Evolutionary conservation across 2,113 vertebrate species (phyloP).

Genomic region (Craseonycteris thonglongyai): DNA sequence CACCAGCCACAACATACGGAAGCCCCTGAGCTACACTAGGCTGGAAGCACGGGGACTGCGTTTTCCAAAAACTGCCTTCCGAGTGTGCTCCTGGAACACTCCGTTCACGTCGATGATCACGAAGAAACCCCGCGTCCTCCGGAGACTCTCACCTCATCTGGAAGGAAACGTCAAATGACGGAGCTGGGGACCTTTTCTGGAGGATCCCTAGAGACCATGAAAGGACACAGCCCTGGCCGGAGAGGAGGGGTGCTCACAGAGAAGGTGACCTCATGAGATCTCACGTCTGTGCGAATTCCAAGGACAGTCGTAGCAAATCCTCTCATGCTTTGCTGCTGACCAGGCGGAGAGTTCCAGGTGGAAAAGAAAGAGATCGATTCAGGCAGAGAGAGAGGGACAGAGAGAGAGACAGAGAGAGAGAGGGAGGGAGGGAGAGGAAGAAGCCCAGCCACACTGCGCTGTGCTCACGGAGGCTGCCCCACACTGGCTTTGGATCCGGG

Average conservation of each 20-base stretch:
- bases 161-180: background rate
- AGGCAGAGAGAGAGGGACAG: too few relatives aligned
- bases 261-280: background rate
- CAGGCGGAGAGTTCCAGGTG: background rate
- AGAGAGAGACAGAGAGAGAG: too few relatives aligned
- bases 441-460: rapidly evolving
- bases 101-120: background rate
- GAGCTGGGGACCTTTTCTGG: background rate
- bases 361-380: background rate
- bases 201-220: background rate
- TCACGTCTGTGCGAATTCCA: background rate
- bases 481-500: background rate
- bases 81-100: background rate
- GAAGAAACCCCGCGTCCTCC: background rate
- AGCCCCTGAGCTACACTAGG: background rate
- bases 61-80: background rate
- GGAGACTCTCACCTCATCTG: background rate
- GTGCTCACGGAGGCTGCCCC: background rate
- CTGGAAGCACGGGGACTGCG: background rate
- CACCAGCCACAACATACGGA: background rate
- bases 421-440: background rate
- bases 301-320: background rate
- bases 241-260: background rate
- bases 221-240: background rate
- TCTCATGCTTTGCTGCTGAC: background rate